Base-by-base conservation (phyloP, 2,113 vertebrate species). In the Lycocorax pyrrhopterus region DNA sequence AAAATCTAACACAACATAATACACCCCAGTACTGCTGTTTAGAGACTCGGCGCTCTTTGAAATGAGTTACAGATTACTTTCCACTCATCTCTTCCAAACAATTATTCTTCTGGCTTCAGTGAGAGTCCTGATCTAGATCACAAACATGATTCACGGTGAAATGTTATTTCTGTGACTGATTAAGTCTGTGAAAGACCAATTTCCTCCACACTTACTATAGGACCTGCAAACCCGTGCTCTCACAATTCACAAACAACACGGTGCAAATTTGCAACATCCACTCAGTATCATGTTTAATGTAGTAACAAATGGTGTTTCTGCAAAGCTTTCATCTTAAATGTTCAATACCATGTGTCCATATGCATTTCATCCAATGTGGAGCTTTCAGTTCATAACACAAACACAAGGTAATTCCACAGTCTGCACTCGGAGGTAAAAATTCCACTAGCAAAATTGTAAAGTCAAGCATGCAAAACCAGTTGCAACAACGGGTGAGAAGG, bases 301-400 rank as follows among this genome's bases (percentile, higher is more conserved):
- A 41, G 27, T 47, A 62, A 66, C 33, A 81, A 84, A 63, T 2
- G 1, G 14, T 7, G 18, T 4, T 22, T 68, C 32, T 66, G 72
- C 18, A 59, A 49, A 90, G 59, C 25, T 60, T 44, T 29, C 35
- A 20, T 35, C 47, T 60, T 21, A 41, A 58, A 60, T 17, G 7
- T 17, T 35, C 43, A 39, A 23, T 4, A 47, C 25, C 16, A 11
- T 1, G 3, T 32, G 35, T 10, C 69, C 16, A 16, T 0, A 4
- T 25, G 43, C 49, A 44, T 16, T 56, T 23, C 35, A 88, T 13
- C 20, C 71, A 76, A 26, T 1, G 3, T 2, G 1, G 10, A 60
- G 26, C 29, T 67, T 49, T 23, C 1, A 0, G 49, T 19, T 41
- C 19, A 37, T n/a, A 49, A 25, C 2, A 69, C 14, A 64, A 69